A percentile compares a stretch with the other conserved stretches of the same genome.
Conservation (phyloP, 1,140 invertebrate genomes). For the Sitobion miscanthi region DNA sequence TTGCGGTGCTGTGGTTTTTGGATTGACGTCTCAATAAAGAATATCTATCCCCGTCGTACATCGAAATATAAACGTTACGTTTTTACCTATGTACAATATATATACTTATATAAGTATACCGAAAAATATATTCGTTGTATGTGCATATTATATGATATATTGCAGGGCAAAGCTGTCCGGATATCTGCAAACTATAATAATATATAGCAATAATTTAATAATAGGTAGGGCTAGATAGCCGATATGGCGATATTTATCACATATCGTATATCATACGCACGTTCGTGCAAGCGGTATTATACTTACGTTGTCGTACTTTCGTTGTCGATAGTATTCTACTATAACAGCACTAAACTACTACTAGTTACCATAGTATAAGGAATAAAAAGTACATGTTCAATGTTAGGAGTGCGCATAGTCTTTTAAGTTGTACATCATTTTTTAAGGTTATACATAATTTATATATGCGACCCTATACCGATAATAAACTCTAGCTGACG, state of each 20-base stretch:
- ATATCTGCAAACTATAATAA: not conserved
- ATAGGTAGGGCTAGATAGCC: too few relatives aligned
- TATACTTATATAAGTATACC: not conserved
- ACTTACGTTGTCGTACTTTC: too few relatives aligned
- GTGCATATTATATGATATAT: not conserved
- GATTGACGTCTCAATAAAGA: conserved; percentile 41
- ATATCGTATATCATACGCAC: not conserved
- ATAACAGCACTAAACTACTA: too few relatives aligned
- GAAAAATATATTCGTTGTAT: not conserved
- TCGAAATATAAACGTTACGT: not conserved
- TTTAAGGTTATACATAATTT: too few relatives aligned
- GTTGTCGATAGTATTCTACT: too few relatives aligned
- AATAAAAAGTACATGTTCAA: too few relatives aligned
- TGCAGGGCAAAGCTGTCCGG: not conserved
- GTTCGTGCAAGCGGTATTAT: not conserved
- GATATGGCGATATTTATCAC: not conserved
- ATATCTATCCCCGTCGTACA: not conserved
- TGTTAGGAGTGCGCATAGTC: too few relatives aligned
- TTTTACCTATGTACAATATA: not conserved
- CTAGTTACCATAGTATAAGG: too few relatives aligned
- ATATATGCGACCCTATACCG: too few relatives aligned
- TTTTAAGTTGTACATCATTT: too few relatives aligned
- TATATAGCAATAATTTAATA: not conserved
- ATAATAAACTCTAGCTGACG: too few relatives aligned
- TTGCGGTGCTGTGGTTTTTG: conserved; percentile 39